These are phyloP conservation scores for Drosophila pseudotalamancana DNA, from an alignment of 2,888 invertebrate genomes.

Conservation along the genomic window DNA sequence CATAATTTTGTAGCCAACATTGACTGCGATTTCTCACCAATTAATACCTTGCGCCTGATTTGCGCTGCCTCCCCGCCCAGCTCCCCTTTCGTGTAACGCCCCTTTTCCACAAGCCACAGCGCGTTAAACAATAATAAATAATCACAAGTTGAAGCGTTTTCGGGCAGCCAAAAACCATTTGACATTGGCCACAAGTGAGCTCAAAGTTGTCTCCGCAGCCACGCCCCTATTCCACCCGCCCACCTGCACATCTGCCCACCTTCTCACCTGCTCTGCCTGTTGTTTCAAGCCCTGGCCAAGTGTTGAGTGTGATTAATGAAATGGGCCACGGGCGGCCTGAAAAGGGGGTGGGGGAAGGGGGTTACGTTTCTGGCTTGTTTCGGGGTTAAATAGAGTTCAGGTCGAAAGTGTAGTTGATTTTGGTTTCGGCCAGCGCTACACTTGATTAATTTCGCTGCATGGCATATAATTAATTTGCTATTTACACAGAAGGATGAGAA, in stretches of 20 bases:
- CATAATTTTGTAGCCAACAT: not conserved
- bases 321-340: conserved; percentile 45
- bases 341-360: not conserved
- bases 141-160: conserved; percentile 34
- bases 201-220: conserved; percentile 24
- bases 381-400: conserved; percentile 75
- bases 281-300: conserved; percentile 37
- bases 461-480: conserved; percentile 77
- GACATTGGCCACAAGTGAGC: conserved; percentile 63
- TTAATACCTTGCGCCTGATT: not conserved
- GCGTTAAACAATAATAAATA: conserved; percentile 50
- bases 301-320: conserved; percentile 79
- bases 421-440: conserved; percentile 49
- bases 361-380: conserved; percentile 52
- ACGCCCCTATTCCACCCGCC: not conserved
- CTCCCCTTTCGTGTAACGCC: not conserved
- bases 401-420: conserved; percentile 63
- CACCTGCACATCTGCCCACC: not conserved
- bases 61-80: not conserved
- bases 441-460: conserved; percentile 78
- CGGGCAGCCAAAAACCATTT: conserved; percentile 51
- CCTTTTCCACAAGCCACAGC: not conserved
- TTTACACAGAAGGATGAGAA: conserved; percentile 41
- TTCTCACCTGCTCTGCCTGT: conserved; percentile 17
- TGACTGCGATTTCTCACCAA: not conserved